phyloP scores from a whole-genome alignment of 2,888 invertebrate genomes.

The Temnothorax ravouxi region DNA sequence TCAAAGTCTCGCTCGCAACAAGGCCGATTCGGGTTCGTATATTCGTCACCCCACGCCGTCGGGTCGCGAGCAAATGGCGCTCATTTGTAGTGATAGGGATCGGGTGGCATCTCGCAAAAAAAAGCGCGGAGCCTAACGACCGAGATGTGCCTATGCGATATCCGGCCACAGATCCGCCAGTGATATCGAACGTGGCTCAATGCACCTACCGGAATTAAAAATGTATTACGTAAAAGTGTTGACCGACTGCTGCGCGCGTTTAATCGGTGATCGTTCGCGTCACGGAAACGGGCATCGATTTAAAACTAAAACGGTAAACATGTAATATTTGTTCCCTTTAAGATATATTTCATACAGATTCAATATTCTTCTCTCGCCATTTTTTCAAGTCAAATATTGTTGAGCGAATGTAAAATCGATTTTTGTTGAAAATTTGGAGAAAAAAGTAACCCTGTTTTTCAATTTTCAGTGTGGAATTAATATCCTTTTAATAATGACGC shows the following conservation, averaged over 20 bases:
- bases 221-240: conserved; percentile 83
- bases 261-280: conserved; percentile 65
- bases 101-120: conserved; percentile 81
- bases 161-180: conserved; percentile 84
- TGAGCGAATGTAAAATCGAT: background rate
- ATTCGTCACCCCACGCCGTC: conserved; percentile 57
- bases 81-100: conserved; percentile 84
- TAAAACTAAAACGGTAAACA: conserved; percentile 26
- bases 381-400: background rate
- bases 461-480: background rate
- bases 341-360: background rate
- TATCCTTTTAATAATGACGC: background rate
- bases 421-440: background rate
- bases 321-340: background rate
- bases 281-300: conserved; percentile 32
- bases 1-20: conserved; percentile 21
- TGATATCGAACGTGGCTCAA: conserved; percentile 80
- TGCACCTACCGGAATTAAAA: conserved; percentile 82
- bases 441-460: background rate
- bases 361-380: background rate
- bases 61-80: conserved; percentile 79
- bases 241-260: conserved; percentile 66
- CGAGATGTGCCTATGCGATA: conserved; percentile 84
- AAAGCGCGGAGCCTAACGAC: conserved; percentile 83
- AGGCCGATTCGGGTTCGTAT: conserved; percentile 20